A percentile compares a stretch with the other conserved stretches of the same genome.
Evolutionary conservation across 2,888 invertebrate genomes (phyloP).

Genomic region (Drosophila mimetica): DNA sequence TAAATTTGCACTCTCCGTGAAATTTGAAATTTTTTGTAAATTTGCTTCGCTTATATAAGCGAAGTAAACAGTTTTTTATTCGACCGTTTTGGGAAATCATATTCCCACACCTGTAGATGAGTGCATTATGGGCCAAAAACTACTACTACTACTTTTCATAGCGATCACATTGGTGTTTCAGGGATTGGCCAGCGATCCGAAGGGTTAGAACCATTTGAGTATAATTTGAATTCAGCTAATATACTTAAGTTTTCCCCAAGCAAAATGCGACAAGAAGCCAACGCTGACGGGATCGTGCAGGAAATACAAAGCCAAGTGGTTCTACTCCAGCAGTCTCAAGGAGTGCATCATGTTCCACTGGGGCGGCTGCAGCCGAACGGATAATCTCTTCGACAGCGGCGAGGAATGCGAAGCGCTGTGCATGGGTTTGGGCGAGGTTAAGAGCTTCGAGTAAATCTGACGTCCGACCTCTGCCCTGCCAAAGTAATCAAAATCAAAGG

Average conservation of each 20-base stretch:
- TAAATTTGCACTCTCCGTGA: too few species aligned
- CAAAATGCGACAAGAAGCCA: not conserved
- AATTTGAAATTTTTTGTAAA: not conserved
- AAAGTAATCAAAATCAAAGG: not conserved
- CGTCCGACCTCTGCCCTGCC: not conserved
- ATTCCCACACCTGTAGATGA: not conserved
- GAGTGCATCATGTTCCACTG: slow-evolving; percentile 24
- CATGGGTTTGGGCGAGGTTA: not conserved
- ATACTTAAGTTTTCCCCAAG: not conserved
- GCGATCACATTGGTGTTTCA: not conserved
- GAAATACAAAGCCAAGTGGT: not conserved
- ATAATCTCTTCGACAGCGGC: slow-evolving; percentile 3
- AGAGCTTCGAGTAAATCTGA: not conserved
- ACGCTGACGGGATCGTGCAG: slow-evolving; percentile 3
- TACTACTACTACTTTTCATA: not conserved
- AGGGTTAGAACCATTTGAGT: not conserved
- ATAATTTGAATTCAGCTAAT: not conserved
- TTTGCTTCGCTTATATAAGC: not conserved
- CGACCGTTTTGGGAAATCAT: too few species aligned
- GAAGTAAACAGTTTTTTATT: not conserved
- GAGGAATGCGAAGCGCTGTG: not conserved
- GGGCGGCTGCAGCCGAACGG: slow-evolving; percentile 7
- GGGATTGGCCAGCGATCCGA: not conserved
- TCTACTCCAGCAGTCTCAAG: not conserved
- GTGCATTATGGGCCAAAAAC: not conserved